Base-by-base conservation (phyloP, 53 echinoderm and acorn worm species). In the Apostichopus leukothele region DNA sequence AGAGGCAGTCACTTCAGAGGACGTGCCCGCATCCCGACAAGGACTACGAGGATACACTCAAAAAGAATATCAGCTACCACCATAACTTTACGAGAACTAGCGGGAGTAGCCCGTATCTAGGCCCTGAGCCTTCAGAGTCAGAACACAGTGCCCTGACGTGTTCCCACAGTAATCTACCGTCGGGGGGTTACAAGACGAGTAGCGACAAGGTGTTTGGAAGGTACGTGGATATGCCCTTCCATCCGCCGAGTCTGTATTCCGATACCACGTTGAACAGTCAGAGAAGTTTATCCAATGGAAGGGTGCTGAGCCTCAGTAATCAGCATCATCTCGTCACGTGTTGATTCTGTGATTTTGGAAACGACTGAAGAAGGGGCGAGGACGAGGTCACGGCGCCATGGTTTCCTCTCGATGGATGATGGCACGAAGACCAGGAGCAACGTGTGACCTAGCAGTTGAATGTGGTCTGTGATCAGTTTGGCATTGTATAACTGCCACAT, bases 101-200 rank as follows among this genome's bases (percentile, higher is more conserved):
- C 53, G 61, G 76, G 39, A 81, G 53, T 21, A 90, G 66, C 75
- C 90, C 76, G n/a, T 83, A 90, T 52, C 25, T 89, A 84, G 27
- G 76, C 55, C 20, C 90, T 51, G 76, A 76, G 20, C 93, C 84
- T 7, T 93, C 93, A 13, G 93, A 93, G 76, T 92, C 89, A 54
- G 94, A 92, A 68, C 90, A 92, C 78, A 92, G 92, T 59, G 89
- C 92, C 6, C 89, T 89, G 3, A 71, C 83, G 4, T 80, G 79
- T 20, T 81, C 79, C 11, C 89, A 89, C 67, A 51, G 71, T 55
- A 76, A 89, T 23, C 53, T 80, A 19, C 80, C 71, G 4, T 80
- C 79, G 16, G 67, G 27, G 16, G 83, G 60, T 6, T 80, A 80
- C 67, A 68, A 89, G 52, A 89, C 89, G 7, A 89, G 89, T 73